Evolutionary conservation across 2,797 vertebrate genomes (phyloP), one percentile per base, ranked within the genome.

Genomic region (Ctenopoma kingsleyae): DNA sequence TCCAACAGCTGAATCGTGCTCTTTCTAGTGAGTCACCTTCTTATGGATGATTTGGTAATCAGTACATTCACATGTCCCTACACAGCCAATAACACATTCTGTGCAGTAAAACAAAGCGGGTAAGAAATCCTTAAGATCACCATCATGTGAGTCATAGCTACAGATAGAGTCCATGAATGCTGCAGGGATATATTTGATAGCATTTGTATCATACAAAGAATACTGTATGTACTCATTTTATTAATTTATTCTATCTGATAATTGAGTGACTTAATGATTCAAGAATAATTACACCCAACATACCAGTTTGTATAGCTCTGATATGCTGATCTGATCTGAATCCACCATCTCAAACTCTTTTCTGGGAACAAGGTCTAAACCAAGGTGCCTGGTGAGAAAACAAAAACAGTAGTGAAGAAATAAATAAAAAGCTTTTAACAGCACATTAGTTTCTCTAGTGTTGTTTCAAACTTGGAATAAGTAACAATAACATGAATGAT

Each of bases 291-390:
- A 17, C 27, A 27, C 1, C 17, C 23, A 49, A 85, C 87, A 6
- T 88, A 99, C 98, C 97, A 99, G 97, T 94, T 99, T 99, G 92
- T 99, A 99, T 58, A 99, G 95, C 82, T 99, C 98, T 32, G 98
- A 98, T 76, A 99, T 94, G 59, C 98, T 99, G 93, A 99, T 98
- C 87, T 98, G 96, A 88, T 99, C 98, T 4, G 97, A 95, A 88
- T 99, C 98, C 89, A 98, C 97, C 87, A 98, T 97, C 91, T 99
- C 98, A 90, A 99, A 99, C 87, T 99, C 98, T 86, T 99, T 99
- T 63, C 98, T 97, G 74, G 98, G 98, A 73, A 99, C 97, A 63
- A 99, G 95, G 90, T 99, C 98, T 79, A 99, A 90, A 69, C 98
- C 98, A 74, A 99, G 94, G 90, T 99, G 98, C 74, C 98, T 99